Conservation (phyloP, 2,797 vertebrate species). For the Salarias fasciatus region DNA sequence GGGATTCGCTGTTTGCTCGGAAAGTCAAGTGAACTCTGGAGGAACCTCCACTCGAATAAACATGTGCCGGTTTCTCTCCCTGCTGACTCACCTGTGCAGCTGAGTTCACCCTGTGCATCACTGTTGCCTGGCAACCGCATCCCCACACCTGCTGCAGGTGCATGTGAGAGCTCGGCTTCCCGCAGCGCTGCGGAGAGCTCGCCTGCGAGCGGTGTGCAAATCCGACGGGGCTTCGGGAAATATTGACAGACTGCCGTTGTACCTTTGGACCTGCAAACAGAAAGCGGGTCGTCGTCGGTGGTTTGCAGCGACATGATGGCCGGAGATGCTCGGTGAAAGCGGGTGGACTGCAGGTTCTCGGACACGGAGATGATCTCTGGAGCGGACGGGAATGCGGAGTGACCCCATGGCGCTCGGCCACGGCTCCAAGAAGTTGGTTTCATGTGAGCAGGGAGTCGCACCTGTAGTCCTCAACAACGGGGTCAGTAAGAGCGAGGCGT, state of each 20-base stretch:
- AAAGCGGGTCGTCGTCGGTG: conserved; percentile 10
- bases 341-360: not conserved
- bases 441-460: conserved; percentile 40
- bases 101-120: conserved; percentile 24
- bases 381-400: conserved; percentile 21
- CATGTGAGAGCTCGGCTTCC: not conserved
- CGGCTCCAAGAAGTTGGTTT: conserved; percentile 54
- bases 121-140: conserved; percentile 54
- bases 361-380: conserved; percentile 41
- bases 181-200: not conserved
- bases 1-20: conserved; percentile 39
- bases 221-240: conserved; percentile 24
- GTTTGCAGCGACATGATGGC: conserved; percentile 19
- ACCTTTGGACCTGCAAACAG: conserved; percentile 82
- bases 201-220: not conserved
- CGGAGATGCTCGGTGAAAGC: conserved; percentile 19
- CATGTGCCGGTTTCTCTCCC: conserved; percentile 18
- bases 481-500: conserved; percentile 47
- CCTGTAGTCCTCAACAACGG: conserved; percentile 24
- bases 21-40: conserved; percentile 21
- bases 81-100: conserved; percentile 16
- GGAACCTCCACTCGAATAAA: conserved; percentile 5
- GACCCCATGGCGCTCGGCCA: conserved; percentile 69
- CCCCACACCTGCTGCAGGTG: not conserved
- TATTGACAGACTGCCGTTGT: conserved; percentile 56